Percentiles rank a stretch among this genome's conserved stretches.
phyloP scores from a whole-genome alignment of 2,113 vertebrate genomes.

The Stigmatopora nigra region DNA sequence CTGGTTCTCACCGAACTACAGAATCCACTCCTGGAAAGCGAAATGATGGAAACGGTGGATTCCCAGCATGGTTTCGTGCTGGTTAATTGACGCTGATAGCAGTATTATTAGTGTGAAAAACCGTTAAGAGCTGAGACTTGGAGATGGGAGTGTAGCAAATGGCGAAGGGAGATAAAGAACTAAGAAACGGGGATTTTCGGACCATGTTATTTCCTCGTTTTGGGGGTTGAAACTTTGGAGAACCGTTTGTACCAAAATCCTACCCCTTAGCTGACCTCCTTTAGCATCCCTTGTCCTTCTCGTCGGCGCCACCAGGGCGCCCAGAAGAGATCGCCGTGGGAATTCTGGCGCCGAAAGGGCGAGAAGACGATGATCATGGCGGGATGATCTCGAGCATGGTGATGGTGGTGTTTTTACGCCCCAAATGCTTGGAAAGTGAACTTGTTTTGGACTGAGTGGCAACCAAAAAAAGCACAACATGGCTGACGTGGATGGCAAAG shows the following conservation, averaged over 20 bases:
- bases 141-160: conserved; percentile 48
- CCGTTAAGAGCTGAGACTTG: conserved; percentile 40
- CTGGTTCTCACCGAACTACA: conserved; percentile 75
- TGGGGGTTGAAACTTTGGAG: conserved; percentile 47
- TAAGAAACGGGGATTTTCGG: conserved; percentile 40
- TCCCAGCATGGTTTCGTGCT: conserved; percentile 92
- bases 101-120: conserved; percentile 58
- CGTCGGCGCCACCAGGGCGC: background rate
- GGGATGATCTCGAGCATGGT: background rate
- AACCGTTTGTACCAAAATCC: conserved; percentile 56
- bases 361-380: background rate
- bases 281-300: conserved; percentile 42
- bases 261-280: conserved; percentile 62
- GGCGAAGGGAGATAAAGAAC: conserved; percentile 2
- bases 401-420: conserved; percentile 25
- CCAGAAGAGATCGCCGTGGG: background rate
- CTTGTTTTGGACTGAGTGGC: conserved; percentile 27
- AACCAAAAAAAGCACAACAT: conserved; percentile 62
- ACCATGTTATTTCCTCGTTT: conserved; percentile 54
- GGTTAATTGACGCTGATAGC: conserved; percentile 77
- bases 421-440: conserved; percentile 35
- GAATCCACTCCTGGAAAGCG: conserved; percentile 80
- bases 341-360: conserved; percentile 12
- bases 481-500: conserved; percentile 14
- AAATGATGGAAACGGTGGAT: conserved; percentile 98